Evolutionary conservation across 2,888 invertebrate species (phyloP).

Genomic region (Temnothorax rugatulus): DNA sequence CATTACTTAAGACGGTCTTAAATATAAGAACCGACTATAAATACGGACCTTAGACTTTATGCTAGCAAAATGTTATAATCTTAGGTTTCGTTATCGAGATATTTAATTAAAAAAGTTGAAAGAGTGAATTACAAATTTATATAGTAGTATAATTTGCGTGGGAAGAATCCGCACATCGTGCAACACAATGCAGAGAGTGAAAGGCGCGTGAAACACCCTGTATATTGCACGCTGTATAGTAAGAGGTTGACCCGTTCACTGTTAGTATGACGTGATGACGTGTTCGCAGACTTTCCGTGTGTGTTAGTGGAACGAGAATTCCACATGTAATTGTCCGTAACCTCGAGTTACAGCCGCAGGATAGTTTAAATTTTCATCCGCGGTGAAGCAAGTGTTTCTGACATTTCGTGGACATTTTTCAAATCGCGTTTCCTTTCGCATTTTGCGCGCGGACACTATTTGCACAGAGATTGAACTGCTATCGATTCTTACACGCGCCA

Average conservation of each 20-base stretch:
- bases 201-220: slow-evolving; percentile 37
- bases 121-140: background rate
- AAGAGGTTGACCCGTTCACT: slow-evolving; percentile 54
- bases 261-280: slow-evolving; percentile 39
- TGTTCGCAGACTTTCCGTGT: slow-evolving; percentile 29
- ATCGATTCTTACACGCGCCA: background rate
- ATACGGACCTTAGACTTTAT: background rate
- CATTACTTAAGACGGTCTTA: too few relatives aligned
- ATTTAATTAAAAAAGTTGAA: background rate
- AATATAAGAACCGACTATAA: too few relatives aligned
- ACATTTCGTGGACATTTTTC: slow-evolving; percentile 47
- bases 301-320: slow-evolving; percentile 44
- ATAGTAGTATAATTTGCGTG: background rate
- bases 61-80: background rate
- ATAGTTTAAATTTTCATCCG: slow-evolving; percentile 53
- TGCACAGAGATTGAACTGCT: background rate
- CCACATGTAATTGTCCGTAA: slow-evolving; percentile 49
- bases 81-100: background rate
- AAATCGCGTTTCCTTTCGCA: background rate
- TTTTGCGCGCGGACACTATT: background rate
- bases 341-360: slow-evolving; percentile 45
- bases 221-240: slow-evolving; percentile 26
- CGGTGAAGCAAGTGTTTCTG: slow-evolving; percentile 27
- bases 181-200: slow-evolving; percentile 13
- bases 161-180: background rate